A percentile compares a stretch with the other conserved stretches of the same genome.
phyloP scores from a whole-genome alignment of 2,113 vertebrate species.

The Pongo abelii region DNA sequence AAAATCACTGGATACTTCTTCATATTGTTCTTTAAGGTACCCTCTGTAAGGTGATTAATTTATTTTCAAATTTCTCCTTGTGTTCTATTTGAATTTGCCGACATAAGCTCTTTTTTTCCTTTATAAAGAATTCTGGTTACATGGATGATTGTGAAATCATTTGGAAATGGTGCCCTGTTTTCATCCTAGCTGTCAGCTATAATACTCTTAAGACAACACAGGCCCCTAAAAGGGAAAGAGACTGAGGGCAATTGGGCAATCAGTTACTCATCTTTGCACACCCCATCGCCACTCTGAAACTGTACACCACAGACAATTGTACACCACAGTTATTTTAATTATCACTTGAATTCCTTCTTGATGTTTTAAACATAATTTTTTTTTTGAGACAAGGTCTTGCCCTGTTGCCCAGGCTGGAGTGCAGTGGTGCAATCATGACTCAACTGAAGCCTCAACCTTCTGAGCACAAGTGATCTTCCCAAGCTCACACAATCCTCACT shows the following conservation, averaged over 20 bases:
- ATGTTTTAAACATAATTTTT: not conserved
- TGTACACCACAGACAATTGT: not conserved
- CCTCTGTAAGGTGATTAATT: not conserved
- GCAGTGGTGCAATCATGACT: too few species aligned
- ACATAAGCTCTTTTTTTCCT: conserved; percentile 51
- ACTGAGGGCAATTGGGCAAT: conserved; percentile 65
- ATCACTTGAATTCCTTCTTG: conserved; percentile 23
- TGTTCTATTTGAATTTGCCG: conserved; percentile 20
- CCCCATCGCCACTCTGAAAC: not conserved
- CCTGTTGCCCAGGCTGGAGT: too few species aligned
- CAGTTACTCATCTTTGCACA: conserved; percentile 20
- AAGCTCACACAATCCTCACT: too few species aligned
- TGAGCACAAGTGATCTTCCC: too few species aligned
- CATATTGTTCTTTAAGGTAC: not conserved
- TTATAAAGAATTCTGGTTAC: conserved; percentile 34
- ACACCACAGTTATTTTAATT: not conserved
- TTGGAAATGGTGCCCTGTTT: conserved; percentile 49
- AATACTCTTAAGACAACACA: conserved; percentile 45
- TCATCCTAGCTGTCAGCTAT: conserved; percentile 63
- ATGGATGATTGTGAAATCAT: conserved; percentile 67
- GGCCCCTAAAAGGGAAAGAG: conserved; percentile 64
- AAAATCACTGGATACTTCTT: conserved; percentile 30
- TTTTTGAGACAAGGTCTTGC: too few species aligned
- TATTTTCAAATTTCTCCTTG: not conserved
- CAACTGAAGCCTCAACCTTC: too few species aligned